Conservation (phyloP, 2,888 invertebrate species). For the Drosophila algonquin region DNA sequence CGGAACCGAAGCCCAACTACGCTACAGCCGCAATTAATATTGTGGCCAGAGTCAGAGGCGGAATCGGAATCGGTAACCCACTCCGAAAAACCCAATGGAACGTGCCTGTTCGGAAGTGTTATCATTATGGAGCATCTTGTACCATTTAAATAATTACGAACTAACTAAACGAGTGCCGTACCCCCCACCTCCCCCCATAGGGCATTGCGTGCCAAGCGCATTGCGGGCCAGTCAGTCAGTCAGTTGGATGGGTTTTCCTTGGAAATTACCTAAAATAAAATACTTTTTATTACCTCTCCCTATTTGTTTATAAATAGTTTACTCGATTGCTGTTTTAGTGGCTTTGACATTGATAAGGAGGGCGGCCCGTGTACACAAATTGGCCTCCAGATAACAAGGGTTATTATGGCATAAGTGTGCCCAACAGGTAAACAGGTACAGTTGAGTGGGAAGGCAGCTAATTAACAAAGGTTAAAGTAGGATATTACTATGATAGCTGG, state of each 20-base stretch:
- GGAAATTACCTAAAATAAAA: constrained; percentile 30
- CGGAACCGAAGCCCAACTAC: constrained; percentile 54
- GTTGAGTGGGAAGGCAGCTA: neutral
- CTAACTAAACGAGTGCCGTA: constrained; percentile 39
- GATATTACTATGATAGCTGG: neutral
- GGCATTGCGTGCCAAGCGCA: constrained; percentile 42
- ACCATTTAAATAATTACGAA: constrained; percentile 71
- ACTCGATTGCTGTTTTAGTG: constrained; percentile 12
- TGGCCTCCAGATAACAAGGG: constrained; percentile 20
- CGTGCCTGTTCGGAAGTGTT: constrained; percentile 54
- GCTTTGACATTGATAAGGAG: constrained; percentile 23
- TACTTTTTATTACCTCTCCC: constrained; percentile 22
- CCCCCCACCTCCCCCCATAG: neutral
- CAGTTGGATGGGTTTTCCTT: constrained; percentile 3
- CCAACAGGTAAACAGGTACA: constrained; percentile 4
- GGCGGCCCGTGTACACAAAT: constrained; percentile 13
- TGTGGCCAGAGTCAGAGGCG: constrained; percentile 10
- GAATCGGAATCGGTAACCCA: neutral
- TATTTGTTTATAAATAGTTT: constrained; percentile 36
- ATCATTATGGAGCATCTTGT: constrained; percentile 63
- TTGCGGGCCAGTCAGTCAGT: constrained; percentile 14
- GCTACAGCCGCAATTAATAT: constrained; percentile 69
- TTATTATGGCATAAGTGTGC: constrained; percentile 13
- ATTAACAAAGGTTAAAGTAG: neutral
- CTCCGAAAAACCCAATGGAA: constrained; percentile 34